These are phyloP conservation scores for Ranitomeya imitator DNA, from an alignment of 2,113 vertebrate genomes.

Conservation along the genomic window DNA sequence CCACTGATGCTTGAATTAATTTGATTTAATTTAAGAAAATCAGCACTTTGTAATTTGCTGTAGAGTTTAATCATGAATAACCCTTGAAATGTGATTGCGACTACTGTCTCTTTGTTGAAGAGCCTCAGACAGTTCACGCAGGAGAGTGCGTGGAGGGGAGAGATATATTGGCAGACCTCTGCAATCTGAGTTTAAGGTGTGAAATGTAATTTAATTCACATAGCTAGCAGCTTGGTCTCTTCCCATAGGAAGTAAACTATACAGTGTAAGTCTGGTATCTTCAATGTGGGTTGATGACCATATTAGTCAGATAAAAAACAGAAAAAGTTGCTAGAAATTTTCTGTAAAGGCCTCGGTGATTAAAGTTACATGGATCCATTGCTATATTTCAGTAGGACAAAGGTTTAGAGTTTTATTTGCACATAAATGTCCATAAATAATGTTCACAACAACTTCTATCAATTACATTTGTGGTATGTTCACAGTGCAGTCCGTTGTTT, in stretches of 20 bases:
- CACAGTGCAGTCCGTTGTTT: no score
- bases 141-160: neutral
- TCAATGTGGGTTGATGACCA: neutral
- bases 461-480: no score
- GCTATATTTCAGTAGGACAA: neutral
- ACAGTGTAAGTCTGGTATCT: neutral
- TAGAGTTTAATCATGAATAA: slow-evolving; percentile 34
- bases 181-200: neutral
- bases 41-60: slow-evolving; percentile 39
- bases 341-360: neutral
- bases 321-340: neutral
- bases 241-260: neutral
- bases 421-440: no score
- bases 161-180: neutral
- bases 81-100: slow-evolving; percentile 32
- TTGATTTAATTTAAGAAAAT: slow-evolving; percentile 41
- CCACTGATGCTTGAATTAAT: slow-evolving; percentile 29
- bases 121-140: slow-evolving; percentile 3
- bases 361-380: neutral
- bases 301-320: neutral
- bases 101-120: slow-evolving; percentile 5
- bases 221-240: neutral
- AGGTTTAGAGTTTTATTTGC: neutral
- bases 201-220: slow-evolving; percentile 9
- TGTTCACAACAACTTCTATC: no score